Percentiles rank a stretch among this genome's conserved stretches.
phyloP scores from a whole-genome alignment of 2,113 vertebrate species.

The Prochilodus magdalenae region DNA sequence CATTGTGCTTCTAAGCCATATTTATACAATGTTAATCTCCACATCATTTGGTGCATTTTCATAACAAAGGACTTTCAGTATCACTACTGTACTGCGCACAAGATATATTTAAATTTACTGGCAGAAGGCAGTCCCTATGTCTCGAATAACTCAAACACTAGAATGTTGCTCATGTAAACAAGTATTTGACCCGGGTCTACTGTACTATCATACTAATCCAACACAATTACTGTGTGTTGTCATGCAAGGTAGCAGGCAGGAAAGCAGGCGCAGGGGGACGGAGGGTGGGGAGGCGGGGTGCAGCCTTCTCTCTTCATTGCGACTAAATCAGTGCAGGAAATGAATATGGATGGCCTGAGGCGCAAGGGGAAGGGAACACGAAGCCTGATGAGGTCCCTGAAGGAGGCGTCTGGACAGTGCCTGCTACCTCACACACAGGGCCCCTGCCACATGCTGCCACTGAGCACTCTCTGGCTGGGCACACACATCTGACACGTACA shows the following conservation, averaged over 20 bases:
- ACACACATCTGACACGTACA: neutral
- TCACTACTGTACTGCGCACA: neutral
- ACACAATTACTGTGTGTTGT: conserved; percentile 72
- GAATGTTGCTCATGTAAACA: conserved; percentile 38
- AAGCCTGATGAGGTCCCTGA: conserved; percentile 80
- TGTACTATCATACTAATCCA: conserved; percentile 63
- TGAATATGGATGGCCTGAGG: conserved; percentile 82
- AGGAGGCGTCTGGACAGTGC: conserved; percentile 79
- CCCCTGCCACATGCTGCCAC: conserved; percentile 63
- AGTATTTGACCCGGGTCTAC: conserved; percentile 46
- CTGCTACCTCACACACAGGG: conserved; percentile 72
- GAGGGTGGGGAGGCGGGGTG: conserved; percentile 67
- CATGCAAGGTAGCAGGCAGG: conserved; percentile 58
- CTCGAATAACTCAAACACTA: conserved; percentile 7
- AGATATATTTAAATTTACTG: neutral
- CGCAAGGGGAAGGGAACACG: conserved; percentile 75
- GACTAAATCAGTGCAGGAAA: conserved; percentile 82
- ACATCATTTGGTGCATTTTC: neutral
- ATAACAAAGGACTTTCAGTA: too few relatives aligned
- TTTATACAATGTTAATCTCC: neutral
- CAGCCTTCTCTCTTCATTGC: conserved; percentile 77
- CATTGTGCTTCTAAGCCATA: neutral
- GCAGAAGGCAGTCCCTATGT: conserved; percentile 3
- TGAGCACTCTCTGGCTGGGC: conserved; percentile 9
- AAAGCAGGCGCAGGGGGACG: conserved; percentile 75